Evolutionary conservation across 2,888 invertebrate species (phyloP), one percentile per base, ranked within the genome.

Genomic region (Ypsolopha sequella): DNA sequence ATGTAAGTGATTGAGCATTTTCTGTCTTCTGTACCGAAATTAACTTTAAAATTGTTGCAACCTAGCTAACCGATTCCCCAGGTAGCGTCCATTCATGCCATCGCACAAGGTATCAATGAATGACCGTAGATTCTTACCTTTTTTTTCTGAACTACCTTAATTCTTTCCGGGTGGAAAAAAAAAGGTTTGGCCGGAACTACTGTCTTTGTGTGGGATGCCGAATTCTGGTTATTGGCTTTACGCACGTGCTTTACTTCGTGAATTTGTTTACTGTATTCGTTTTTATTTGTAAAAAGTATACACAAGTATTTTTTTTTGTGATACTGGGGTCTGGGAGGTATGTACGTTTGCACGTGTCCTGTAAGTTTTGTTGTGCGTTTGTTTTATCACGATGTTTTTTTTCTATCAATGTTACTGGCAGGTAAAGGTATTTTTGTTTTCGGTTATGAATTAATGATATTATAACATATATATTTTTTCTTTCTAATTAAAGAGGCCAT

Each of bases 1-100:
- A 24, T 24, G n/a, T n/a, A n/a, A n/a, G n/a, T n/a, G 24, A 24
- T 2, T 24, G 24, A 43, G 14, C 43, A 13, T 14, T 6, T 43
- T 43, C 43, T 13, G 13, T 43, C 14, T 2, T 43, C 43, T 43
- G 43, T 43, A 6, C 11, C 39, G 7, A 39, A 39, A 39, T 39
- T 39, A 43, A 13, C 14, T 13, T 43, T 13, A 43, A n/a, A 47
- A 36, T 47, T 47, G 36, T 14, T 36, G 36, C 47, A n/a, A n/a
- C 46, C 34, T 34, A 35, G 14, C 14, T 11, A 24, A 13, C 14
- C 13, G 14, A 58, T 56, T 57, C 51, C 63, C 60, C 81, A 82
- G 84, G 84, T 82, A 84, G 76, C 53, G 57, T 33, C 24, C 49
- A 39, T 49, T 49, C 49, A 49, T 33, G 9, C 24, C 14, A 33